Evolutionary conservation across 2,797 vertebrate species (phyloP).

Genomic region (Amblyraja radiata): DNA sequence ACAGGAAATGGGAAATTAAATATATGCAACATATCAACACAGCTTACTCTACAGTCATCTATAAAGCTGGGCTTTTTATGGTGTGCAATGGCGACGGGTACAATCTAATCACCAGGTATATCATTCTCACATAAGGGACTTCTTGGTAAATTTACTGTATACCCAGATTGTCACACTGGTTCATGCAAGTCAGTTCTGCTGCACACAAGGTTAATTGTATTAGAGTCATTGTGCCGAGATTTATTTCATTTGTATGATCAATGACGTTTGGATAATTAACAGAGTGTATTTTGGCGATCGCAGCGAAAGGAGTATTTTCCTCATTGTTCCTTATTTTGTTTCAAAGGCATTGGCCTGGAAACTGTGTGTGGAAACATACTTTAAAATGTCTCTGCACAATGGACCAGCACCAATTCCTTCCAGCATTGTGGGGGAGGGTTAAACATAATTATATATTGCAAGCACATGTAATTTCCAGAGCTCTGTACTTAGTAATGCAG

Average conservation of each 20-base stretch:
- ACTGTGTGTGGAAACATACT: too few relatives aligned
- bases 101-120: not conserved
- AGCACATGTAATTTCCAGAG: too few relatives aligned
- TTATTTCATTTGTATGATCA: not conserved
- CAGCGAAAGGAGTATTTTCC: not conserved
- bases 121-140: not conserved
- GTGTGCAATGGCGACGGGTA: not conserved
- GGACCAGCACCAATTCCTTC: too few relatives aligned
- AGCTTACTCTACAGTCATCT: slow-evolving; percentile 10
- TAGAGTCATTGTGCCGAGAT: not conserved
- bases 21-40: slow-evolving; percentile 22
- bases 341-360: too few relatives aligned
- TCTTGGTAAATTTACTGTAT: not conserved
- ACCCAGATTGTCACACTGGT: not conserved
- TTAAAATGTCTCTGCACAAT: too few relatives aligned
- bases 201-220: too few relatives aligned
- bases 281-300: not conserved
- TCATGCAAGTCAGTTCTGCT: not conserved
- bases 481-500: too few relatives aligned
- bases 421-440: too few relatives aligned
- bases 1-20: slow-evolving; percentile 25
- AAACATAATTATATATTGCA: too few relatives aligned
- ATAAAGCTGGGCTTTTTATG: not conserved
- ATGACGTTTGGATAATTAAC: not conserved
- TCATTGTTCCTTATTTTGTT: not conserved